phyloP scores from a whole-genome alignment of 2,113 vertebrate species.

The Psilopsiagon aurifrons region DNA sequence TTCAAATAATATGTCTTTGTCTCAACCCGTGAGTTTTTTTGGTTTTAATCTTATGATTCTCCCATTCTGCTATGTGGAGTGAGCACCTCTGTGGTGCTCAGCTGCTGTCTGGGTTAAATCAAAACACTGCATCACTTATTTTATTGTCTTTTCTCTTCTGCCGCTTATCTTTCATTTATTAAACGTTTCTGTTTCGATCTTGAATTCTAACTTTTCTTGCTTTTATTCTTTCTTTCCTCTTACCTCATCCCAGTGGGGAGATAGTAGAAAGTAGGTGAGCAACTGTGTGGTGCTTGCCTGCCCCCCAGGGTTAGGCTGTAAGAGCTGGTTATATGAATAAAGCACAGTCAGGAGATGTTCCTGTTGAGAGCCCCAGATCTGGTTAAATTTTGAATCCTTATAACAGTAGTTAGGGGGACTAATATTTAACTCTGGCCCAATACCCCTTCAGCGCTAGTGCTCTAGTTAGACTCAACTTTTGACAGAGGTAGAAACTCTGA shows the following conservation, averaged over 20 bases:
- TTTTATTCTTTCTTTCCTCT: background rate
- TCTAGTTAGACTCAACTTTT: background rate
- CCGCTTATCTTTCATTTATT: background rate
- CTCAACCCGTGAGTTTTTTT: background rate
- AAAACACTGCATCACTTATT: background rate
- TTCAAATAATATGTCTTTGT: background rate
- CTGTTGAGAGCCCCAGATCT: background rate
- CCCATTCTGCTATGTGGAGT: background rate
- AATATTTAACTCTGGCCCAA: background rate
- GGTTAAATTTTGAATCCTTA: background rate
- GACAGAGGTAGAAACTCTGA: background rate
- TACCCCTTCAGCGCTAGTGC: background rate
- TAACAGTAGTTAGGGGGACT: background rate
- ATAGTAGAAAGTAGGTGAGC: accelerated
- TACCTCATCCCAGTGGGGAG: background rate
- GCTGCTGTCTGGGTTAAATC: background rate
- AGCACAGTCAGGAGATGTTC: background rate
- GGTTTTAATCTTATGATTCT: background rate
- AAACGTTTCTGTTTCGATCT: background rate
- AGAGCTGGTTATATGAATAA: background rate
- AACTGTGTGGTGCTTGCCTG: background rate
- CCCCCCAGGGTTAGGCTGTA: background rate
- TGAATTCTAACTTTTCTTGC: background rate
- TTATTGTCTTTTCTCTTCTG: background rate
- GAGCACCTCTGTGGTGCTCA: background rate